Base-by-base conservation (phyloP, 2,888 invertebrate genomes). In the Thyatira batis region DNA sequence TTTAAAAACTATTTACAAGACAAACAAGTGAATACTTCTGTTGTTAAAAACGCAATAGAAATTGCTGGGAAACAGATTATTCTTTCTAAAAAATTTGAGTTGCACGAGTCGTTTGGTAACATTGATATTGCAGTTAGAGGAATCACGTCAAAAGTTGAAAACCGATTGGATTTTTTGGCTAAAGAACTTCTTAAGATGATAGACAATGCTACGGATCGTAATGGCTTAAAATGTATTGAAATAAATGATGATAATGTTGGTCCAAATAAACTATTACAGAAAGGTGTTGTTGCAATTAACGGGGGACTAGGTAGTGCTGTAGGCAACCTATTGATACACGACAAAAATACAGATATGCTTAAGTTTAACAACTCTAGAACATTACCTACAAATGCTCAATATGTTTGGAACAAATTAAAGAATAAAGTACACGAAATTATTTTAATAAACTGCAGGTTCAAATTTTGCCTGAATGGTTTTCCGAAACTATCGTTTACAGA, bases 91-190 rank as follows among this genome's bases (percentile, higher is more conserved):
- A 45, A 53, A 49, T 69, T 78, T 17, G 61, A 69, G 53, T 43
- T 79, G 11, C 78, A 77, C 5, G 45, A 53, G 33, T 58, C 59
- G 3, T 79, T 79, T 57, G 79, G 79, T 1, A 79, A 79, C 45
- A 43, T 59, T 5, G 79, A 79, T 23, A 60, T 78, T 55, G 64
- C 63, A 5, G 52, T 65, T 28, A 54, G 56, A 49, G 64, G 58
- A 4, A 61, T 45, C 9, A 52, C 53, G 45, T 28, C 33, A 1
- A 63, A 60, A 49, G 9, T 71, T 21, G 63, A 68, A 43, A 49
- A 60, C 3, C 58, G 59, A 45, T 55, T 74, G 55, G 25, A 51
- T 48, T 17, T 53, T 13, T 58, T 72, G 5, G 62, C 69, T 21
- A 49, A 52, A 0, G 46, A 61, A 52, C 57, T 45, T 51, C 28